Percentiles rank a stretch among this genome's conserved stretches.
phyloP scores from a whole-genome alignment of 2,113 vertebrate species.

The Ophiodon elongatus region DNA sequence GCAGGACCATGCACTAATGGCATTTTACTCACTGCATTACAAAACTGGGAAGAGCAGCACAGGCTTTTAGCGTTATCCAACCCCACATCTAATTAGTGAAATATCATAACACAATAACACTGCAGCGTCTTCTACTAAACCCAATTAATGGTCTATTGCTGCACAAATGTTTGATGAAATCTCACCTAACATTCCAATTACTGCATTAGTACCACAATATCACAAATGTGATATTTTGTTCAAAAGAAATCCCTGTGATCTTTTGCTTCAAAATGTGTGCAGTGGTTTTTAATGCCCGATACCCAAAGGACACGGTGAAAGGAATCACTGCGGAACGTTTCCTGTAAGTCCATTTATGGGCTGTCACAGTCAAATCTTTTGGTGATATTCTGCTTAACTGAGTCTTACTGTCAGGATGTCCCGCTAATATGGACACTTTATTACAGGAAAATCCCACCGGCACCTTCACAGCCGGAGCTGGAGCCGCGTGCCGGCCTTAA shows the following conservation, averaged over 20 bases:
- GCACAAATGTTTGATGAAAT: conserved; percentile 72
- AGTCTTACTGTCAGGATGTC: conserved; percentile 61
- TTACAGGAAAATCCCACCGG: conserved; percentile 57
- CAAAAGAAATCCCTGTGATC: conserved; percentile 45
- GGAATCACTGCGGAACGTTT: conserved; percentile 33
- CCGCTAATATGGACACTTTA: conserved; percentile 67
- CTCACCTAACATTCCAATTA: conserved; percentile 67
- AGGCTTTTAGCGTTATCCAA: conserved; percentile 63
- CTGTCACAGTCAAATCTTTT: conserved; percentile 52
- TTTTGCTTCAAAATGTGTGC: conserved; percentile 27
- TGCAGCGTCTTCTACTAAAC: conserved; percentile 64
- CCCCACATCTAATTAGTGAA: conserved; percentile 72
- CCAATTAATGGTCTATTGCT: conserved; percentile 72
- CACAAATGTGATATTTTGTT: conserved; percentile 33
- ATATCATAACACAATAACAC: conserved; percentile 72
- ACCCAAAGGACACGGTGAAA: conserved; percentile 32
- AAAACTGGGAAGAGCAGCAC: conserved; percentile 45
- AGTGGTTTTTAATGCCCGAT: conserved; percentile 7
- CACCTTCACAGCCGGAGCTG: conserved; percentile 61
- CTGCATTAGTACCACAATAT: conserved; percentile 35
- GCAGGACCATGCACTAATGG: conserved; percentile 50
- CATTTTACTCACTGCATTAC: conserved; percentile 49
- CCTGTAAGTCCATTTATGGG: conserved; percentile 39
- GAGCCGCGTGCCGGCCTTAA: conserved; percentile 37
- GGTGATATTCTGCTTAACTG: conserved; percentile 56